phyloP scores from a whole-genome alignment of 2,113 vertebrate genomes.

The Progne subis region DNA sequence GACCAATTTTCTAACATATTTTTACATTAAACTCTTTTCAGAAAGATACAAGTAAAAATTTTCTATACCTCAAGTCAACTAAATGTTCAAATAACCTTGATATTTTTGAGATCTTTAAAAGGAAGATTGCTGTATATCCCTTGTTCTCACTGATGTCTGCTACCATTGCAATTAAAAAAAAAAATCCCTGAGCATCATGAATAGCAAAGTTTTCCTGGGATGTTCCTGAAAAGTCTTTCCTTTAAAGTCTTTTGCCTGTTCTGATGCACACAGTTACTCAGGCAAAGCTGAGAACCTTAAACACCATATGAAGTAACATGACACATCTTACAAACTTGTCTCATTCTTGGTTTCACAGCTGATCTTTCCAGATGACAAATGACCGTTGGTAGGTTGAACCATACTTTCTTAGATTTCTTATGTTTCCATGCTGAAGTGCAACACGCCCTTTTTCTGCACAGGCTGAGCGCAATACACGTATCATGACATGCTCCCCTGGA shows the following conservation, averaged over 20 bases:
- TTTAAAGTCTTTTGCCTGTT: neutral
- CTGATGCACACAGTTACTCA: neutral
- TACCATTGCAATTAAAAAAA: neutral
- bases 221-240: neutral
- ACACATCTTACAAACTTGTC: neutral
- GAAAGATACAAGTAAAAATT: neutral
- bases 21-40: neutral
- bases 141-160: neutral
- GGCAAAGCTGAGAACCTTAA: neutral
- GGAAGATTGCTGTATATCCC: neutral
- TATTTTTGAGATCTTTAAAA: neutral
- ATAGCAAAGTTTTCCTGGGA: neutral
- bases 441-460: neutral
- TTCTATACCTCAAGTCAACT: neutral
- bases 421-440: neutral
- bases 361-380: neutral
- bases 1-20: neutral
- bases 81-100: neutral
- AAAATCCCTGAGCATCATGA: neutral
- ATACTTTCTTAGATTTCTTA: neutral
- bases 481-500: rapidly evolving
- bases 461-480: neutral
- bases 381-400: neutral
- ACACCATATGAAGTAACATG: neutral
- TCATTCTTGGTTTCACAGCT: neutral